Evolutionary conservation across 1,140 invertebrate genomes (phyloP).

Genomic region (Drosophila sp.): DNA sequence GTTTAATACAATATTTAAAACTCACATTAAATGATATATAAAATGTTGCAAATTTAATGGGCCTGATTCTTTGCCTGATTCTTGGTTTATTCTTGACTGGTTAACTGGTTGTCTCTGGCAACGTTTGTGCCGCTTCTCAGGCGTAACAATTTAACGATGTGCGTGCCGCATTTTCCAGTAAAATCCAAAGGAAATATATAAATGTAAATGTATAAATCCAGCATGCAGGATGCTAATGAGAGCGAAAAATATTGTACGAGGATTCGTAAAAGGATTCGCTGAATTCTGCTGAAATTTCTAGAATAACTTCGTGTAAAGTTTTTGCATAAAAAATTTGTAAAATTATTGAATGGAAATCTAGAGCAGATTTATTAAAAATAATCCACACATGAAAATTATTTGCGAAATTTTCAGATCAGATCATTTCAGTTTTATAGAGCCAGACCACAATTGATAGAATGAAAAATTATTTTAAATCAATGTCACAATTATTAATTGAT

Average conservation of each 20-base stretch:
- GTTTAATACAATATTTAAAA: slow-evolving; percentile 54
- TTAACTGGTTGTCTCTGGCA: slow-evolving; percentile 54
- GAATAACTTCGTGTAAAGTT: neutral
- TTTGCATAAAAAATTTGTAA: no score
- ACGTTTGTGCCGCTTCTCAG: slow-evolving; percentile 52
- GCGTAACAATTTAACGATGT: slow-evolving; percentile 77
- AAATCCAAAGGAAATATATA: neutral
- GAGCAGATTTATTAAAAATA: no score
- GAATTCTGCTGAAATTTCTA: neutral
- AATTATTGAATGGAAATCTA: no score
- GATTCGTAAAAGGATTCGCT: neutral
- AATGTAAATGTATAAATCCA: slow-evolving; percentile 1
- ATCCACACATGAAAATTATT: no score
- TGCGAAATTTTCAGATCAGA: no score
- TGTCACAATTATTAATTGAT: no score
- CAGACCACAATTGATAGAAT: no score
- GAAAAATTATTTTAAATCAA: no score
- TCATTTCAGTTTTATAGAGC: no score
- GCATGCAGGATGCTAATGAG: slow-evolving; percentile 15
- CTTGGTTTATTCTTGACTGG: slow-evolving; percentile 32
- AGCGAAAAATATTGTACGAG: slow-evolving; percentile 1
- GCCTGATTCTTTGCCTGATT: slow-evolving; percentile 24
- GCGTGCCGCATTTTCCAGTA: slow-evolving; percentile 21
- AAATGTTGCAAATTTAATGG: slow-evolving; percentile 52
- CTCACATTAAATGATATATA: slow-evolving; percentile 48